Percentiles rank a stretch among this genome's conserved stretches.
phyloP scores from a whole-genome alignment of 2,797 vertebrate genomes.

The Myotis myotis region DNA sequence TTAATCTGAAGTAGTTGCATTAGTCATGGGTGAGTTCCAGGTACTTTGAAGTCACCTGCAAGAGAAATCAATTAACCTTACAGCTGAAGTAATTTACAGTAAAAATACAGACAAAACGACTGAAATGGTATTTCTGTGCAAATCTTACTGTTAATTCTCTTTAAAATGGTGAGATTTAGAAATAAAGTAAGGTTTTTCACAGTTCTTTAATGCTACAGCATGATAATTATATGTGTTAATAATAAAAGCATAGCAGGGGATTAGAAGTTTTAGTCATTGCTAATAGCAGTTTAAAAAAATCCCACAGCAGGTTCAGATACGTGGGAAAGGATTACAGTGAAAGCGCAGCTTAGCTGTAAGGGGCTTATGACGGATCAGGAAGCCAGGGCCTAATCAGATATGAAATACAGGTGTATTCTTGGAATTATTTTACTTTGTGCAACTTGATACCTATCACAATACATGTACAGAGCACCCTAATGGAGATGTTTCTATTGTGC shows the following conservation, averaged over 20 bases:
- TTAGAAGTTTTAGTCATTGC: constrained; percentile 75
- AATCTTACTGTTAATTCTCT: neutral
- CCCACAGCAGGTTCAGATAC: constrained; percentile 64
- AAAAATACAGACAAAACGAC: constrained; percentile 64
- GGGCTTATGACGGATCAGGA: constrained; percentile 64
- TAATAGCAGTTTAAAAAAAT: constrained; percentile 73
- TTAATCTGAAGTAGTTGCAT: constrained; percentile 80
- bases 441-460: neutral
- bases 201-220: constrained; percentile 53
- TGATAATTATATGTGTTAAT: constrained; percentile 67
- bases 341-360: constrained; percentile 9
- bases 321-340: constrained; percentile 57
- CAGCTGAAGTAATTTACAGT: constrained; percentile 80
- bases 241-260: constrained; percentile 66
- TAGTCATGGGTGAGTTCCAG: constrained; percentile 80
- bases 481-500: neutral
- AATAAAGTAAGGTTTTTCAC: constrained; percentile 45
- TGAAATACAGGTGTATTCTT: constrained; percentile 58
- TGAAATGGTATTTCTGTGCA: constrained; percentile 46
- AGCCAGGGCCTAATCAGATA: neutral
- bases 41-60: constrained; percentile 79
- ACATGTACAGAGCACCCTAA: neutral
- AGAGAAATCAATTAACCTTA: constrained; percentile 82
- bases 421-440: neutral
- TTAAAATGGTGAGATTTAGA: constrained; percentile 53